Evolutionary conservation across 1,140 invertebrate genomes (phyloP).

Genomic region (Heliothis virescens): DNA sequence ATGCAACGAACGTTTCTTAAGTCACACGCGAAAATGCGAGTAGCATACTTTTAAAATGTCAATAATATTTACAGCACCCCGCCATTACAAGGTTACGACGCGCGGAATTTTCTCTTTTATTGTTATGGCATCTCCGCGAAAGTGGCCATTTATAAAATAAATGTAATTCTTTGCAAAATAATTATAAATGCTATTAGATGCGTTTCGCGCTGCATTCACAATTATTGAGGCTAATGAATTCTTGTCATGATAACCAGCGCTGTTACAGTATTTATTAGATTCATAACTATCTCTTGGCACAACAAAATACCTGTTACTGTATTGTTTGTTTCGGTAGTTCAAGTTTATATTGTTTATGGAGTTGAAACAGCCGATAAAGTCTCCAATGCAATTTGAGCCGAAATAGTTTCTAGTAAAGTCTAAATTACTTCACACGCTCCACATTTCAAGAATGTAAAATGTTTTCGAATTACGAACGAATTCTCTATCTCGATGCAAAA

Average conservation of each 20-base stretch:
- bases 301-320: constrained; percentile 33
- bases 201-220: constrained; percentile 50
- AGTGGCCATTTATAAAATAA: constrained; percentile 47
- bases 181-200: constrained; percentile 51
- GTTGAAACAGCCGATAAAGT: background rate
- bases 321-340: constrained; percentile 32
- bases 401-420: background rate
- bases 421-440: background rate
- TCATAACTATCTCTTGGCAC: constrained; percentile 44
- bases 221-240: constrained; percentile 58
- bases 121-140: constrained; percentile 49
- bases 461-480: constrained; percentile 10
- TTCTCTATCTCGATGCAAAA: constrained; percentile 17
- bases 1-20: constrained; percentile 45
- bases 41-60: constrained; percentile 37
- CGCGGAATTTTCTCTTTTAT: constrained; percentile 52
- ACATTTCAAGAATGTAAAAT: background rate
- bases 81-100: constrained; percentile 47
- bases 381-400: background rate
- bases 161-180: constrained; percentile 38
- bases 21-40: constrained; percentile 31
- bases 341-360: constrained; percentile 33
- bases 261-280: constrained; percentile 51
- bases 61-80: constrained; percentile 39
- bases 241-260: constrained; percentile 57